These are phyloP conservation scores for Scaptomyza flava DNA, from an alignment of 2,888 invertebrate species.

Conservation along the genomic window DNA sequence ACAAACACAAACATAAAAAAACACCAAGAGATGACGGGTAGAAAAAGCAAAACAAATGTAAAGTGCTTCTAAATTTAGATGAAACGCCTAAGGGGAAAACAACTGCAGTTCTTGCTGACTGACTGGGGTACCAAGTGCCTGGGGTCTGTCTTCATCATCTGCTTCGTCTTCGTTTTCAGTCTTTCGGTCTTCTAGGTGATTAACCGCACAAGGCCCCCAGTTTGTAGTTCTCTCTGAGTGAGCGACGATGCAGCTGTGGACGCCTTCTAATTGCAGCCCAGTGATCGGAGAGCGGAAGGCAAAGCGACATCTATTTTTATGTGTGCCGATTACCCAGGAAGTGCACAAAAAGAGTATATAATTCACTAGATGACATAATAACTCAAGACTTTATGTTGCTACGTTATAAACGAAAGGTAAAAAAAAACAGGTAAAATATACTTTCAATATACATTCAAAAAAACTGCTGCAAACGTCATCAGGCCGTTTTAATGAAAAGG, in stretches of 20 bases:
- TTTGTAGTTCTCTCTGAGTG: background rate
- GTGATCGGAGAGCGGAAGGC: constrained; percentile 34
- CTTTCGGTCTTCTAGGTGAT: constrained; percentile 59
- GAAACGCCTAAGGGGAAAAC: constrained; percentile 42
- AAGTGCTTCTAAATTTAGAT: constrained; percentile 73
- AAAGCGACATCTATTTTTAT: constrained; percentile 66
- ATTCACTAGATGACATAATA: constrained; percentile 31
- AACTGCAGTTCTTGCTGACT: constrained; percentile 2
- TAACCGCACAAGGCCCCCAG: constrained; percentile 62
- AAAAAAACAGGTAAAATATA: background rate
- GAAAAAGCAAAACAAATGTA: constrained; percentile 57
- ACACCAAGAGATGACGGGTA: constrained; percentile 2
- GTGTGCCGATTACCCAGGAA: constrained; percentile 23
- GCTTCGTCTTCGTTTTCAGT: background rate
- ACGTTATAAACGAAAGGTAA: background rate
- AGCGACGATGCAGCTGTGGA: constrained; percentile 28
- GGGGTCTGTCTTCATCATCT: constrained; percentile 31
- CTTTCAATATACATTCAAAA: background rate
- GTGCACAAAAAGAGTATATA: constrained; percentile 16
- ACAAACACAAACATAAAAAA: background rate
- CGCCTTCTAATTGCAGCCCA: constrained; percentile 65
- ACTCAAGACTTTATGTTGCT: constrained; percentile 6
- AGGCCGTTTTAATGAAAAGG: too few relatives aligned
- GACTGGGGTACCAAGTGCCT: constrained; percentile 30
- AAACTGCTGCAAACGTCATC: background rate